phyloP scores from a whole-genome alignment of 2,888 invertebrate genomes.

The Clepsis dumicolana region DNA sequence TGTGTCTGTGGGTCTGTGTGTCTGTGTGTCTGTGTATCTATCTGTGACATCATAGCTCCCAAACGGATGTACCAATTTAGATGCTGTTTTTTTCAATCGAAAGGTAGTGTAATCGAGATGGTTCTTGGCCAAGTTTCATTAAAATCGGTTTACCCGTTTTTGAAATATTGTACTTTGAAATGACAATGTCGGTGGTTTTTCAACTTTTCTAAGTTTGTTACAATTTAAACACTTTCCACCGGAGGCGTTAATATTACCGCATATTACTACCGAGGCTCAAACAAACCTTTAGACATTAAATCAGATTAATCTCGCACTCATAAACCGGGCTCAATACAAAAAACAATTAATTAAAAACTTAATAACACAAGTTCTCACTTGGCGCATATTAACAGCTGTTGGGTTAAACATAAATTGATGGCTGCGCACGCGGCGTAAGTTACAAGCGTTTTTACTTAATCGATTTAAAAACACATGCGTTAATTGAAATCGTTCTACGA shows the following conservation, averaged over 20 bases:
- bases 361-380: slow-evolving; percentile 62
- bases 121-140: too few species aligned
- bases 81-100: too few species aligned
- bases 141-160: too few species aligned
- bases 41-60: too few species aligned
- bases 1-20: too few species aligned
- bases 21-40: too few species aligned
- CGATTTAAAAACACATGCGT: not conserved
- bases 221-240: not conserved
- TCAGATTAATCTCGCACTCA: slow-evolving; percentile 13
- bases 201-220: not conserved
- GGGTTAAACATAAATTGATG: slow-evolving; percentile 58
- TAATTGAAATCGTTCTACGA: too few species aligned
- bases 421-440: slow-evolving; percentile 53
- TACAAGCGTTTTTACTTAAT: slow-evolving; percentile 29
- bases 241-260: not conserved
- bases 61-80: too few species aligned
- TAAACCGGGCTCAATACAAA: slow-evolving; percentile 13
- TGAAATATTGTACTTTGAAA: too few species aligned
- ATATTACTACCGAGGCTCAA: not conserved
- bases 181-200: too few species aligned
- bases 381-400: slow-evolving; percentile 58
- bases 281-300: not conserved
- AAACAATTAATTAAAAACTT: slow-evolving; percentile 66
- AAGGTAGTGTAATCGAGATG: too few species aligned